Evolutionary conservation across 2,113 vertebrate genomes (phyloP).

Genomic region (Onychostruthus taczanowskii): DNA sequence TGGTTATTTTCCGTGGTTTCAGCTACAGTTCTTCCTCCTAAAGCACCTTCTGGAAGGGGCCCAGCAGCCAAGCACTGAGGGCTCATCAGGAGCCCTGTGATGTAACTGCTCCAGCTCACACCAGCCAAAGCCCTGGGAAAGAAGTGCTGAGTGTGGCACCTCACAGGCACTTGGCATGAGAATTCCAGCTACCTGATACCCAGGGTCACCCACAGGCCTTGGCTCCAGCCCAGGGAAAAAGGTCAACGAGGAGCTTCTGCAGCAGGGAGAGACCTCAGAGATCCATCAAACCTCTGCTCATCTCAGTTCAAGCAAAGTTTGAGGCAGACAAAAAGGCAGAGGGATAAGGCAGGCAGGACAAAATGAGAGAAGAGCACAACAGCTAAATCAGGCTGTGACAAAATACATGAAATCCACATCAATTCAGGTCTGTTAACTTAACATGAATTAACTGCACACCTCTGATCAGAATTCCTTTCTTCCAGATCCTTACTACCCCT

Average conservation of each 20-base stretch:
- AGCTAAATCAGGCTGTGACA: background rate
- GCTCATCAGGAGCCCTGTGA: background rate
- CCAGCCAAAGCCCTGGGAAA: background rate
- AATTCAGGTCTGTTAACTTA: background rate
- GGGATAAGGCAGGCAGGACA: background rate
- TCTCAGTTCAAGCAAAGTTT: background rate
- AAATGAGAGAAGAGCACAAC: background rate
- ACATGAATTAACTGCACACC: background rate
- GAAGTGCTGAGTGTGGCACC: background rate
- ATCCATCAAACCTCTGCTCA: background rate
- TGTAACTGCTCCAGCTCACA: background rate
- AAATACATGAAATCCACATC: background rate
- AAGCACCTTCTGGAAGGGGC: background rate
- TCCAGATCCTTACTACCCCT: background rate
- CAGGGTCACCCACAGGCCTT: background rate
- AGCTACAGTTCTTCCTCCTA: background rate
- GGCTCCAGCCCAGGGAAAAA: background rate
- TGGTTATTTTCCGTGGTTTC: accelerated
- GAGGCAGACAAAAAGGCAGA: background rate
- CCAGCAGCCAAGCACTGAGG: background rate
- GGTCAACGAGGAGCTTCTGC: background rate
- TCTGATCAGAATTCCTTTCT: background rate
- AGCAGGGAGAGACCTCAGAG: background rate
- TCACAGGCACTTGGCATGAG: background rate
- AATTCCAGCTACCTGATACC: background rate